Evolutionary conservation across 2,888 invertebrate species (phyloP).

Genomic region (Pollenia griseotomentosa): DNA sequence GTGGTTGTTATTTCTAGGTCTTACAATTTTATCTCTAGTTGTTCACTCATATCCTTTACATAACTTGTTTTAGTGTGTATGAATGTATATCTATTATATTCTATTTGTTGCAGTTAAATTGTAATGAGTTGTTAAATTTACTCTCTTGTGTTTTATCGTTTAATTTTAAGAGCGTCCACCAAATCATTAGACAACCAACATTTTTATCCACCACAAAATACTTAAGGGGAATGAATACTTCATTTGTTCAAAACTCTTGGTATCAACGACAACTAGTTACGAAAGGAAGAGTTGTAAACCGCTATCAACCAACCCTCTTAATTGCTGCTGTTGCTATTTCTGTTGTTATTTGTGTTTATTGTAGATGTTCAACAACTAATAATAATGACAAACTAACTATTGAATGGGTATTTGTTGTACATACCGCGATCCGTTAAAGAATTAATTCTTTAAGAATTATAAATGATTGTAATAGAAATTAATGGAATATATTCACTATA

Average conservation of each 20-base stretch:
- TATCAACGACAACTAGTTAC: neutral
- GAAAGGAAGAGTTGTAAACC: constrained; percentile 16
- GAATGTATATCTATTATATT: neutral
- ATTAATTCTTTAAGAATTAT: constrained; percentile 2
- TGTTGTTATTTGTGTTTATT: neutral
- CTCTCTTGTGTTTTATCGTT: constrained; percentile 46
- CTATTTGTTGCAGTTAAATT: constrained; percentile 6
- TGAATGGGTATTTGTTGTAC: neutral
- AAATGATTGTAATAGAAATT: neutral
- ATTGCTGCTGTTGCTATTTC: constrained; percentile 27
- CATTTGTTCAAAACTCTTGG: constrained; percentile 4
- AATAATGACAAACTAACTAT: constrained; percentile 47
- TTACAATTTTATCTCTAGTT: constrained; percentile 8
- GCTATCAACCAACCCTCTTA: constrained; percentile 52
- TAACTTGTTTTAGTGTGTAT: neutral
- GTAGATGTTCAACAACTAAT: constrained; percentile 26
- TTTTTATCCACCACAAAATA: constrained; percentile 27
- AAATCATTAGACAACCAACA: constrained; percentile 10
- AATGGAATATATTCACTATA: too few species aligned
- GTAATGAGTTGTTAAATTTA: constrained; percentile 34
- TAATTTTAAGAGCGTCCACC: constrained; percentile 55
- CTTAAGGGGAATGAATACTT: constrained; percentile 19
- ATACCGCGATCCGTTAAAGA: neutral
- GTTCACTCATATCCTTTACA: neutral
- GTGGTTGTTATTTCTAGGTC: constrained; percentile 11